phyloP scores from a whole-genome alignment of 1,140 invertebrate genomes.

The Drosophila melanica region DNA sequence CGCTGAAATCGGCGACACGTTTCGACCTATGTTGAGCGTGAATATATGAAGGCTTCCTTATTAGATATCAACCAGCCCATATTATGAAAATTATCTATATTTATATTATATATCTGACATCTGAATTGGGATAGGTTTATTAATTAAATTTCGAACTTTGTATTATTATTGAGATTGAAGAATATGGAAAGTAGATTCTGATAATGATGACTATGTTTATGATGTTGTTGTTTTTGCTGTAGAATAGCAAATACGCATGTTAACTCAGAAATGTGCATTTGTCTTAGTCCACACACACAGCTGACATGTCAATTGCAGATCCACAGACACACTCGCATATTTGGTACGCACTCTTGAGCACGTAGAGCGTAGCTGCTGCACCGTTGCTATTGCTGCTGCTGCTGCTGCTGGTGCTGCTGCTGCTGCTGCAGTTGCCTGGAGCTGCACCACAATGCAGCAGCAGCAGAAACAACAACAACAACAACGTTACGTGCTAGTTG shows the following conservation, averaged over 20 bases:
- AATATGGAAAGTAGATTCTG: not conserved
- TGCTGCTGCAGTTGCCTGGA: slow-evolving; percentile 7
- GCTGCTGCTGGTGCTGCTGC: slow-evolving; percentile 4
- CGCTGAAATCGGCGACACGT: slow-evolving; percentile 4
- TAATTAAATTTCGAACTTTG: not conserved
- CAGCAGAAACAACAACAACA: not conserved
- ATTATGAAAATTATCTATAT: too few species aligned
- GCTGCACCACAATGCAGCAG: slow-evolving; percentile 5
- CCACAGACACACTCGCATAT: slow-evolving; percentile 8
- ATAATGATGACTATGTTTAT: not conserved
- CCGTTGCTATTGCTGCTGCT: not conserved
- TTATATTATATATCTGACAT: too few species aligned
- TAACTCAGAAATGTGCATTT: slow-evolving; percentile 71
- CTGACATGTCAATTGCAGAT: slow-evolving; percentile 65
- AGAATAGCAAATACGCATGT: slow-evolving; percentile 60
- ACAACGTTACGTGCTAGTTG: slow-evolving; percentile 23
- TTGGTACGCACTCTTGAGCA: slow-evolving; percentile 45
- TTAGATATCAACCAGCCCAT: too few species aligned
- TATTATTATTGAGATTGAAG: not conserved
- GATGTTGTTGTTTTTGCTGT: slow-evolving; percentile 1
- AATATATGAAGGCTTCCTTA: too few species aligned
- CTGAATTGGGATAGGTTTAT: too few species aligned
- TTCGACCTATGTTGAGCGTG: not conserved
- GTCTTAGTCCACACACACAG: slow-evolving; percentile 54
- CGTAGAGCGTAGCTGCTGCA: slow-evolving; percentile 20